Percentiles rank a stretch among this genome's conserved stretches.
Conservation (phyloP, 2,113 vertebrate species). For the Sphyrna mokarran region DNA sequence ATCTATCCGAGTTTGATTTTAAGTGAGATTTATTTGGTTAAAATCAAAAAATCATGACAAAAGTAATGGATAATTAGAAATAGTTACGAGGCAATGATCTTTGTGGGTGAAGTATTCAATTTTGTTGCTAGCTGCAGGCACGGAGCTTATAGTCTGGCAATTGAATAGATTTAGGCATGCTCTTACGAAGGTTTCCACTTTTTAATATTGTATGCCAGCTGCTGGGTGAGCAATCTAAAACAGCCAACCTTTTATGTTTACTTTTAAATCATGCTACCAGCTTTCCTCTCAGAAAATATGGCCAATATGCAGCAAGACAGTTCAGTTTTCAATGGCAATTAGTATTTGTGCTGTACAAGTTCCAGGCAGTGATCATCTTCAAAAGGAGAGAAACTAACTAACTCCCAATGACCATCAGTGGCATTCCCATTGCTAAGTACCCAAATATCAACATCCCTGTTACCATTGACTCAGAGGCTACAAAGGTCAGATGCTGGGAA, state of each 20-base stretch:
- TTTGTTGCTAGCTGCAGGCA: neutral
- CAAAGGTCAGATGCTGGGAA: no score
- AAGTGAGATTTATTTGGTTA: neutral
- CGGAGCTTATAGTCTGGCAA: neutral
- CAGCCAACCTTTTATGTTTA: neutral
- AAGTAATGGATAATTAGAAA: neutral
- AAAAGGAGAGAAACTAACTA: no score
- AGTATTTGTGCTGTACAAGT: no score
- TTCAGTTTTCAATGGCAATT: no score
- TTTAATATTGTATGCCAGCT: neutral
- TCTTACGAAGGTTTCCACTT: neutral
- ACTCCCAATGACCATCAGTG: no score
- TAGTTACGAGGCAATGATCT: neutral
- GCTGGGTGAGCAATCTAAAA: neutral
- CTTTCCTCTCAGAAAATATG: neutral
- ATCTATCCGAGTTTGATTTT: neutral
- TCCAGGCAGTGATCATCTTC: no score
- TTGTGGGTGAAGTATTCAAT: neutral
- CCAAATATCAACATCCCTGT: no score
- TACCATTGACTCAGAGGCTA: no score
- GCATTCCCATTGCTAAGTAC: no score
- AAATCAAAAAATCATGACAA: neutral
- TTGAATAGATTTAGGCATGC: neutral
- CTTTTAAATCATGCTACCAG: neutral
- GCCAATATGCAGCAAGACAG: no score